Conservation (phyloP, 2,888 invertebrate species). For the Lacanobia wlatinum region DNA sequence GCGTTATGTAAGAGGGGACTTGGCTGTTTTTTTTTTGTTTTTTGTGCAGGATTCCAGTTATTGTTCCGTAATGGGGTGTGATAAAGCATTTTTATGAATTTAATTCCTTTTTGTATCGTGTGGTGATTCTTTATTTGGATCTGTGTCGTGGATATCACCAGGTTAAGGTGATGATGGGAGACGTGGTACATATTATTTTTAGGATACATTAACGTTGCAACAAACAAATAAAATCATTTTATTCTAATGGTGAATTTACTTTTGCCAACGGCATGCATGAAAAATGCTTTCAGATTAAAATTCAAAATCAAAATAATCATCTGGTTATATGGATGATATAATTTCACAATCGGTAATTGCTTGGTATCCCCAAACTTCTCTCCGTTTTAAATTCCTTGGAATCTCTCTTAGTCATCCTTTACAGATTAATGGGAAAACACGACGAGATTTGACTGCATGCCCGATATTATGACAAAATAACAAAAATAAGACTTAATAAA, state of each 20-base stretch:
- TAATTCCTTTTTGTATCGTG: conserved; percentile 68
- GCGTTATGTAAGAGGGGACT: conserved; percentile 72
- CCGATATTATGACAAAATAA: not conserved
- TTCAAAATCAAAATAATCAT: not conserved
- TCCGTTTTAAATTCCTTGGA: not conserved
- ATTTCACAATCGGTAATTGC: not conserved
- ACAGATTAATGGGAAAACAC: not conserved
- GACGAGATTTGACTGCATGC: no score
- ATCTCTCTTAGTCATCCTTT: not conserved
- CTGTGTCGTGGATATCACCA: conserved; percentile 26
- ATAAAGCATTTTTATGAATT: conserved; percentile 79
- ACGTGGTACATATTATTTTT: no score
- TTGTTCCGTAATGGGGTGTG: conserved; percentile 80
- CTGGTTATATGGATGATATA: not conserved
- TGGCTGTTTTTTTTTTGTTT: conserved; percentile 67
- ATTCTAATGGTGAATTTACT: no score
- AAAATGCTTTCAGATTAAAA: not conserved
- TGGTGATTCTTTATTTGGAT: conserved; percentile 58
- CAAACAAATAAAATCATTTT: no score
- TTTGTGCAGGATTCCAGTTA: conserved; percentile 74
- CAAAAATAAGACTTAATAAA: conserved; percentile 61
- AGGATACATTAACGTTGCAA: no score
- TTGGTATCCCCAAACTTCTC: not conserved
- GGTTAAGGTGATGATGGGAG: conserved; percentile 13
- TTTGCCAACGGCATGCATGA: no score